Evolutionary conservation across 2,113 vertebrate species (phyloP), one percentile per base, ranked within the genome.

Genomic region (Gambusia holbrooki): DNA sequence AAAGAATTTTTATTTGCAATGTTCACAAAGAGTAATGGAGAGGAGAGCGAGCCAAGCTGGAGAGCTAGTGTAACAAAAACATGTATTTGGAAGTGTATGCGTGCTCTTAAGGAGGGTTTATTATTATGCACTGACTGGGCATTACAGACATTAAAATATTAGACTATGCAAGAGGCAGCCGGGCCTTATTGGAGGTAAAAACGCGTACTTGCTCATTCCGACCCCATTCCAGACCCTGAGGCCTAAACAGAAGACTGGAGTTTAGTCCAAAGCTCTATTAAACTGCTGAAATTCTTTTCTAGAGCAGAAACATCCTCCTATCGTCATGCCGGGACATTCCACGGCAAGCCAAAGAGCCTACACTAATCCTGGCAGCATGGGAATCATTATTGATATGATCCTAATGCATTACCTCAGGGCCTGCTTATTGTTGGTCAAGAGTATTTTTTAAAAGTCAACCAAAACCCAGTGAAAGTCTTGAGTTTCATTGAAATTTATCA

Each of bases 401-500:
- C 90, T 93, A 90, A 92, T 85, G 92, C 91, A 94, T 94, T 94
- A 95, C 93, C 92, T 94, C 93, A 94, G 93, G 86, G 87, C 86
- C 81, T 76, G 80, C 89, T 85, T 93, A 92, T 93, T 94, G 92
- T 94, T 94, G 92, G 89, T 93, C 87, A 92, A 94, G 94, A 94
- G 94, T 94, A 94, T 94, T 94, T 90, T 91, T 95, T 93, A 94
- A 94, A 92, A 93, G 94, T 93, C 91, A 94, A 93, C 90, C 88
- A 89, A 94, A 94, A 93, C 93, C 87, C 81, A 86, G 78, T 84
- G 89, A 93, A 92, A 82, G 89, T 89, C 91, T 94, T 63, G 42
- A 76, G 92, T 94, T 94, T 94, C 92, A 91, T 87, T 92, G 91
- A 94, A 92, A 93, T 93, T 89, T 91, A 94, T 94, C 94, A 93